Percentiles rank a stretch among this genome's conserved stretches.
Evolutionary conservation across 2,797 vertebrate species (phyloP).

Genomic region (Glyptemys insculpta): DNA sequence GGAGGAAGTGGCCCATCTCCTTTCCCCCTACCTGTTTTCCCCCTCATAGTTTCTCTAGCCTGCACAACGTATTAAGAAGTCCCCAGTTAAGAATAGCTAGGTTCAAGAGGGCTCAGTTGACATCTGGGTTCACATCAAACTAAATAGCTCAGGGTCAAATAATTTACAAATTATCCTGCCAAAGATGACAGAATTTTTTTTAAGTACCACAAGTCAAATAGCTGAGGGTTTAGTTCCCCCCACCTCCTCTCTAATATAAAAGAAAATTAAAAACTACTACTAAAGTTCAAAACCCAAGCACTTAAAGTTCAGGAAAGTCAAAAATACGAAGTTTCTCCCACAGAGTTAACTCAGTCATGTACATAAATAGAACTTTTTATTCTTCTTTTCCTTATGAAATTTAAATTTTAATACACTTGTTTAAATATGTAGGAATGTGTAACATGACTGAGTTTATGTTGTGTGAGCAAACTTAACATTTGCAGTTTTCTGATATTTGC

Average conservation of each 20-base stretch:
- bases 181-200: not conserved
- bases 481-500: conserved; percentile 3
- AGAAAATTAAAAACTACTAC: not conserved
- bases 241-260: not conserved
- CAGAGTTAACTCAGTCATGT: conserved; percentile 39
- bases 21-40: conserved; percentile 5
- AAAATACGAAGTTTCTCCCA: not conserved
- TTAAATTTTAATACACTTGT: conserved; percentile 31
- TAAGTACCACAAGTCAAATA: not conserved
- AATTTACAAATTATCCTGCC: not conserved
- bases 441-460: conserved; percentile 13
- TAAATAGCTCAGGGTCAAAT: not conserved
- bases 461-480: not conserved
- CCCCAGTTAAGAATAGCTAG: not conserved
- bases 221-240: not conserved
- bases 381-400: conserved; percentile 34
- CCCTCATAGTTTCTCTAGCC: conserved; percentile 1
- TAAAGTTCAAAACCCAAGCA: not conserved
- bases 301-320: not conserved
- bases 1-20: not conserved
- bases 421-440: not conserved
- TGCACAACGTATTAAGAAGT: not conserved
- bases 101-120: not conserved
- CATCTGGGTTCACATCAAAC: not conserved
- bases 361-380: conserved; percentile 22